These are phyloP conservation scores for Neolamprologus sp. DNA, from an alignment of 2,113 vertebrate genomes.

Conservation along the genomic window DNA sequence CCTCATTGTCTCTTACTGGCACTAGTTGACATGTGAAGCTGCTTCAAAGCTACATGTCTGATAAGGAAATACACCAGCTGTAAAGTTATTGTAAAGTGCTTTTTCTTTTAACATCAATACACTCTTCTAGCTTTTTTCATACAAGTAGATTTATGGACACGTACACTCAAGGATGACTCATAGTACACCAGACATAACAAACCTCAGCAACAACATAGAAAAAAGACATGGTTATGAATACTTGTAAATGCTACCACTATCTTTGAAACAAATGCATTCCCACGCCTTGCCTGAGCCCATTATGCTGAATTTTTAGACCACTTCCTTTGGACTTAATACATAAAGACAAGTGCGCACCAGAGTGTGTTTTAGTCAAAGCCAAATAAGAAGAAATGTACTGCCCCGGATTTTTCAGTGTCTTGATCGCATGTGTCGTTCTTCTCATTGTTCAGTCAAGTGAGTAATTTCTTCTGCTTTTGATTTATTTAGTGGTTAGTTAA, in stretches of 20 bases:
- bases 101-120: not conserved
- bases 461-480: not conserved
- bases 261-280: not conserved
- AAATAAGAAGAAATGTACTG: slow-evolving; percentile 1
- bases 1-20: not conserved
- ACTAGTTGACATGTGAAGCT: not conserved
- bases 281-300: not conserved
- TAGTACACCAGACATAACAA: not conserved
- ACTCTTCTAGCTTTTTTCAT: not conserved
- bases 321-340: slow-evolving; percentile 14
- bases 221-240: not conserved
- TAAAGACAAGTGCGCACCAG: not conserved
- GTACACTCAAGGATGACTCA: not conserved
- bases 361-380: not conserved
- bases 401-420: not conserved
- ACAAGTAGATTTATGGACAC: not conserved
- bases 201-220: not conserved
- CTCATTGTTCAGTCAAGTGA: slow-evolving; percentile 17
- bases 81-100: not conserved
- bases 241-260: not conserved
- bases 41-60: not conserved
- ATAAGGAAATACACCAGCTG: not conserved
- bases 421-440: not conserved
- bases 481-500: not conserved
- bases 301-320: slow-evolving; percentile 11